phyloP scores from a whole-genome alignment of 2,888 invertebrate species.

The Trypoxylon attenuatum region DNA sequence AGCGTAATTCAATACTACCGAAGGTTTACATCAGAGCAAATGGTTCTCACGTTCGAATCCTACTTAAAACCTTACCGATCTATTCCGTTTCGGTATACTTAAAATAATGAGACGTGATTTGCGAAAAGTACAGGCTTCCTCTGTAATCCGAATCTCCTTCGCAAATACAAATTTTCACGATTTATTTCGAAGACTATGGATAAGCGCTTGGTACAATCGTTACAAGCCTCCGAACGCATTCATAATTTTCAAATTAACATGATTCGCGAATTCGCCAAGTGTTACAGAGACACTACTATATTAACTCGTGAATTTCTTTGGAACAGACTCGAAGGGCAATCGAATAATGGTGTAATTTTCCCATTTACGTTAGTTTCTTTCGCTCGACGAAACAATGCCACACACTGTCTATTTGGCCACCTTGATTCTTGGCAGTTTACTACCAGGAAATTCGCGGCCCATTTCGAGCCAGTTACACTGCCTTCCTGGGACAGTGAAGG shows the following conservation, averaged over 20 bases:
- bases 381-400: conserved; percentile 35
- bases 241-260: too few species aligned
- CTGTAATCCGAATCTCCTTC: not conserved
- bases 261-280: too few species aligned
- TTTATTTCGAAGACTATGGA: too few species aligned
- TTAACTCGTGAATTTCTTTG: conserved; percentile 21
- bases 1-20: not conserved
- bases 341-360: conserved; percentile 32
- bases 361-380: conserved; percentile 31
- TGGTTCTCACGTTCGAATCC: not conserved
- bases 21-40: not conserved
- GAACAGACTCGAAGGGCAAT: conserved; percentile 32
- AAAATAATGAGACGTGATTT: not conserved
- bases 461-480: conserved; percentile 27
- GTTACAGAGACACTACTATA: too few species aligned
- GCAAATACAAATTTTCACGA: too few species aligned
- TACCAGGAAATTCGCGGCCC: conserved; percentile 44
- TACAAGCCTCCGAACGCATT: too few species aligned
- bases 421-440: conserved; percentile 59
- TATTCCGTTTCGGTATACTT: not conserved
- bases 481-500: conserved; percentile 7
- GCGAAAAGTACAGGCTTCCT: not conserved
- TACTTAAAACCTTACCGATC: not conserved
- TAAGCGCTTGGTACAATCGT: too few species aligned
- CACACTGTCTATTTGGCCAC: conserved; percentile 17